These are phyloP conservation scores for Sesamia inferens DNA, from an alignment of 2,888 invertebrate species.

Conservation along the genomic window DNA sequence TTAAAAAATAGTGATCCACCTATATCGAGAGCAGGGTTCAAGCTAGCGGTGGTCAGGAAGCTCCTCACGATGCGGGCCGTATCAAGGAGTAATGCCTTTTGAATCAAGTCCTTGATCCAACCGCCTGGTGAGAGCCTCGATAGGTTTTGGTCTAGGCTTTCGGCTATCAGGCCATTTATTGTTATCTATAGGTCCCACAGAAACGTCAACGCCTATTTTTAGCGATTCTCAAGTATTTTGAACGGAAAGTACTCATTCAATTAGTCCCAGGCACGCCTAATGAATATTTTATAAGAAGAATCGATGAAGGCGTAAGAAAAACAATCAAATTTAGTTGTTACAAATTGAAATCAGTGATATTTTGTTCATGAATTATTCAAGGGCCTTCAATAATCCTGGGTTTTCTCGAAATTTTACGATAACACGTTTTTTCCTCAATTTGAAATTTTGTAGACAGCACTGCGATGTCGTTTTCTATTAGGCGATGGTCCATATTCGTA, in stretches of 20 bases:
- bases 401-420: constrained; percentile 38
- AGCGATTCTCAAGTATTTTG: constrained; percentile 32
- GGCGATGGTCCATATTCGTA: constrained; percentile 12
- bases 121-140: too few relatives aligned
- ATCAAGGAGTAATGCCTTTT: too few relatives aligned
- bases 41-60: too few relatives aligned
- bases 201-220: constrained; percentile 13
- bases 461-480: constrained; percentile 31
- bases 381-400: constrained; percentile 42
- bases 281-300: constrained; percentile 60
- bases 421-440: constrained; percentile 52
- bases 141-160: too few relatives aligned
- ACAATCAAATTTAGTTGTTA: constrained; percentile 60
- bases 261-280: constrained; percentile 48
- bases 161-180: too few relatives aligned
- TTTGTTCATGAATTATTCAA: constrained; percentile 58
- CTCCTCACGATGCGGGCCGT: too few relatives aligned
- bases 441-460: constrained; percentile 18
- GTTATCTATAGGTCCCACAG: neutral
- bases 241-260: constrained; percentile 42
- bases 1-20: too few relatives aligned
- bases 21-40: too few relatives aligned
- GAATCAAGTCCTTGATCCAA: too few relatives aligned
- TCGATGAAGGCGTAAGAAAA: constrained; percentile 52
- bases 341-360: constrained; percentile 62